phyloP scores from a whole-genome alignment of 2,888 invertebrate genomes.

The Drosophila macrospina region DNA sequence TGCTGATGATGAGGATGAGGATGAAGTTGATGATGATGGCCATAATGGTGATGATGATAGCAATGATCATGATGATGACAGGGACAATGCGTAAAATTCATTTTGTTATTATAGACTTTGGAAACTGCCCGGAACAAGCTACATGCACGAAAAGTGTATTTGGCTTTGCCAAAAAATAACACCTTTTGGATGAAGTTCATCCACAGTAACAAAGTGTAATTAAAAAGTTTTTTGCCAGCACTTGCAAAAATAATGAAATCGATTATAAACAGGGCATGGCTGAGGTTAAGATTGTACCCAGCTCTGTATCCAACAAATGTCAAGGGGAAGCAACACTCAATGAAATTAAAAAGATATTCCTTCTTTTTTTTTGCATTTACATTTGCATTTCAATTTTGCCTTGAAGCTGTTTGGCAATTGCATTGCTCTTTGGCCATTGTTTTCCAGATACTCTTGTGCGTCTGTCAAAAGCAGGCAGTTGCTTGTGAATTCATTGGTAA shows the following conservation, averaged over 20 bases:
- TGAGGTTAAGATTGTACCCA: conserved; percentile 13
- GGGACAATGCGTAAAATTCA: conserved; percentile 67
- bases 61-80: conserved; percentile 35
- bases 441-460: conserved; percentile 45
- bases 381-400: conserved; percentile 24
- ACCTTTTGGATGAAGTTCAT: conserved; percentile 64
- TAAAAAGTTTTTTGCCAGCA: conserved; percentile 69
- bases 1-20: conserved; percentile 16
- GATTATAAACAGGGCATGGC: conserved; percentile 63
- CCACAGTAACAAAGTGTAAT: conserved; percentile 65
- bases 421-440: conserved; percentile 54
- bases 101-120: conserved; percentile 70
- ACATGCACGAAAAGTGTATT: conserved; percentile 41
- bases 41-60: conserved; percentile 7
- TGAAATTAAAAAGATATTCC: conserved; percentile 62
- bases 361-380: conserved; percentile 6
- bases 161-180: conserved; percentile 46
- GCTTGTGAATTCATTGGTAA: conserved; percentile 48
- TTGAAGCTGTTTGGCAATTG: conserved; percentile 50
- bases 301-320: conserved; percentile 5
- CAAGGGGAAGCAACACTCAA: conserved; percentile 47
- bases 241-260: conserved; percentile 74
- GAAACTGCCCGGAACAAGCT: conserved; percentile 9
- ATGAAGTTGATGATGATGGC: conserved; percentile 29
- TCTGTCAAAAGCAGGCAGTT: conserved; percentile 62